Evolutionary conservation across 2,797 vertebrate genomes (phyloP).

Genomic region (Selene dorsalis): DNA sequence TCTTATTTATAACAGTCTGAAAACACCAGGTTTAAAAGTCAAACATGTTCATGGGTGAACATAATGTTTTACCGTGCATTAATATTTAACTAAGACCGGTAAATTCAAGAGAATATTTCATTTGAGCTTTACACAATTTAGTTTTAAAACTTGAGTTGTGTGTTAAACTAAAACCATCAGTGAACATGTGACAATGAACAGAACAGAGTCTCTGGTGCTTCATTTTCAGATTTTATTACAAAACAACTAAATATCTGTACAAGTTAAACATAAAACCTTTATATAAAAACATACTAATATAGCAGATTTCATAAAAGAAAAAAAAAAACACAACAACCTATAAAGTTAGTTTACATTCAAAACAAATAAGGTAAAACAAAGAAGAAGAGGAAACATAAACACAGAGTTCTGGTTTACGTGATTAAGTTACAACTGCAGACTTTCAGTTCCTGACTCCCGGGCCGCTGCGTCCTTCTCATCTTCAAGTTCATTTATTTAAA

Average conservation of each 20-base stretch:
- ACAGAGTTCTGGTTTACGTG: not conserved
- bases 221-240: not conserved
- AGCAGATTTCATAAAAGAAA: not conserved
- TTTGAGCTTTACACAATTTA: not conserved
- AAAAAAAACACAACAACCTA: no score
- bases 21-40: no score
- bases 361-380: no score
- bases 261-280: not conserved
- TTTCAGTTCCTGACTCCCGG: no score
- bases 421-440: no score
- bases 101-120: not conserved
- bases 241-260: not conserved
- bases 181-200: not conserved
- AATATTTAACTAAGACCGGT: not conserved
- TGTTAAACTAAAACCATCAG: not conserved
- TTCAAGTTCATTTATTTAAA: not conserved
- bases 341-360: not conserved
- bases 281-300: not conserved
- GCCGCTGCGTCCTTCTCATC: no score
- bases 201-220: accelerated
- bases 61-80: no score
- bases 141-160: not conserved
- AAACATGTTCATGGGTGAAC: no score
- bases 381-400: not conserved
- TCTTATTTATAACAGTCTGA: no score